Evolutionary conservation across 2,113 vertebrate genomes (phyloP).

Genomic region (Typhlomys cinereus): DNA sequence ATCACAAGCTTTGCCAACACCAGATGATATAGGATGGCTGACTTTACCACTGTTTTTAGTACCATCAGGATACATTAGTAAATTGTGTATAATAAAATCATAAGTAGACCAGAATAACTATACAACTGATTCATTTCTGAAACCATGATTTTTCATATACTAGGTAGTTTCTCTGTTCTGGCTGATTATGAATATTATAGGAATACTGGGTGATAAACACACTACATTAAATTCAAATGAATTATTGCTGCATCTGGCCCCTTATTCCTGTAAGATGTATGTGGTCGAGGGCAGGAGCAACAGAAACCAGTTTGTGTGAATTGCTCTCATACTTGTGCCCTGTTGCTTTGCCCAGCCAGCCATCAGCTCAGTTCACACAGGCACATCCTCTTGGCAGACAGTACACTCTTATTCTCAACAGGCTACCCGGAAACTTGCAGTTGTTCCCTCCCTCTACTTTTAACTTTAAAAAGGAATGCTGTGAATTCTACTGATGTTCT

Average conservation of each 20-base stretch:
- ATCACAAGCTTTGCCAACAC: background rate
- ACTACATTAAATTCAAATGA: background rate
- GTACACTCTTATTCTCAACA: background rate
- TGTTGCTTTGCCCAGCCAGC: background rate
- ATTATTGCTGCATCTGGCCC: too few relatives aligned
- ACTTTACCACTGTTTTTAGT: background rate
- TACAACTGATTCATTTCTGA: background rate
- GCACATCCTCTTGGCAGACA: background rate
- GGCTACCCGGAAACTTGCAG: background rate
- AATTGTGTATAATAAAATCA: background rate
- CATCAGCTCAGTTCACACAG: background rate
- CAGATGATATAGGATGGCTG: background rate
- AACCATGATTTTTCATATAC: background rate
- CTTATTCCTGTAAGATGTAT: background rate
- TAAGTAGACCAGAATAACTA: background rate
- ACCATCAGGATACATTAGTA: too few relatives aligned
- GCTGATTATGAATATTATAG: background rate
- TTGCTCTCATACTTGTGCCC: background rate
- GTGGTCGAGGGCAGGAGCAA: background rate
- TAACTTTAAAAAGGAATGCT: background rate
- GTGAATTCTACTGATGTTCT: background rate
- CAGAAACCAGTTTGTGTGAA: background rate
- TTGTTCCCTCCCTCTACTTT: background rate
- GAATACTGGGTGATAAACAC: background rate
- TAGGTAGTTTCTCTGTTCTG: too few relatives aligned